Evolutionary conservation across 2,113 vertebrate genomes (phyloP).

Genomic region (Climacteris rufus): DNA sequence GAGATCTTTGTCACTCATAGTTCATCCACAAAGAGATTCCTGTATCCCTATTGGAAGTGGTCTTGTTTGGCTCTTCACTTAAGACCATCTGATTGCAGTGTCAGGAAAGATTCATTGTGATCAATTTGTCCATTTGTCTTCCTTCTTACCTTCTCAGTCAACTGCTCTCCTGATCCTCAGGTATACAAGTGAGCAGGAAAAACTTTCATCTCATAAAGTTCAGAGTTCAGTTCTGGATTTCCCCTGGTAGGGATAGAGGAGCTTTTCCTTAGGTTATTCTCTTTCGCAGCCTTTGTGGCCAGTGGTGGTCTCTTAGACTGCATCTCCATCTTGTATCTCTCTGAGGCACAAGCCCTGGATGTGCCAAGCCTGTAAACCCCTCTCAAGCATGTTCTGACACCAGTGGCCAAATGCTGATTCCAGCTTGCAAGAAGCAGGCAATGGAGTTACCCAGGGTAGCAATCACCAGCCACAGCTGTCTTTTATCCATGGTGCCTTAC

Average conservation of each 20-base stretch:
- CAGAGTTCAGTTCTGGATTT: background rate
- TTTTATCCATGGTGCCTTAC: background rate
- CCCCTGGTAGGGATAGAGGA: background rate
- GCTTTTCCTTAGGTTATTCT: background rate
- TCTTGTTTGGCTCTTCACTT: background rate
- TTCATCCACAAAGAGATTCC: background rate
- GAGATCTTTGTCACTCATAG: background rate
- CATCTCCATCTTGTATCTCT: background rate
- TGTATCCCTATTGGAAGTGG: background rate
- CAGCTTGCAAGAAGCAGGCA: background rate
- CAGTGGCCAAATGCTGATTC: background rate
- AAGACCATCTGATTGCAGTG: background rate
- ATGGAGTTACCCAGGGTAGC: background rate
- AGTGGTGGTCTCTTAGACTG: background rate
- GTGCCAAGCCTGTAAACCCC: background rate
- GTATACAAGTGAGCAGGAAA: background rate
- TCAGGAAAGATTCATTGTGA: background rate
- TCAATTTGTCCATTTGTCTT: background rate
- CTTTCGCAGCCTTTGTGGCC: rapidly evolving
- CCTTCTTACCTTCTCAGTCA: background rate
- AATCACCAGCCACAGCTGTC: background rate
- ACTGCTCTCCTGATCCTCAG: background rate
- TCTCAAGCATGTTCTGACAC: background rate
- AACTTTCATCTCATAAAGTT: background rate
- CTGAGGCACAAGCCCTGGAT: background rate